Conservation (phyloP, 2,113 vertebrate genomes). For the Atractosteus spatula region DNA sequence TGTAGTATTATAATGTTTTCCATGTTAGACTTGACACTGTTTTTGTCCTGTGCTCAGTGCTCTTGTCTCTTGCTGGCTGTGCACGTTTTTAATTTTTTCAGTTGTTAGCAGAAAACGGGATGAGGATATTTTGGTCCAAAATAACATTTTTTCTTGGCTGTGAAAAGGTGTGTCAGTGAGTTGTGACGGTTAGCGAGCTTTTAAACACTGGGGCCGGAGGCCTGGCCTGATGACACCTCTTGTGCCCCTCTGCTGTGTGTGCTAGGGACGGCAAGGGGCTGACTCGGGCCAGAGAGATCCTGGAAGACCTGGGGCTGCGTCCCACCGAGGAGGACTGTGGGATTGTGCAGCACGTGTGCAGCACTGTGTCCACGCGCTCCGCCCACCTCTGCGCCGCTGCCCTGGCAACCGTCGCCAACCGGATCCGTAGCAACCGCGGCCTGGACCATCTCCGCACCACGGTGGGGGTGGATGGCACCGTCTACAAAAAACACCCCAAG, state of each 20-base stretch:
- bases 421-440: slow-evolving; percentile 57
- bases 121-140: too few species aligned
- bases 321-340: slow-evolving; percentile 43
- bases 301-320: slow-evolving; percentile 60
- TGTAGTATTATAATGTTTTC: too few species aligned
- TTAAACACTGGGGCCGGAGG: too few species aligned
- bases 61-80: fast-evolving
- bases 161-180: too few species aligned
- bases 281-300: slow-evolving; percentile 24
- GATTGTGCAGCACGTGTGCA: slow-evolving; percentile 64
- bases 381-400: slow-evolving; percentile 67
- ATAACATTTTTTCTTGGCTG: too few species aligned
- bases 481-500: slow-evolving; percentile 62
- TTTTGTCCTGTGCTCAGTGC: slow-evolving; percentile 18
- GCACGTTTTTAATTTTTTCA: not conserved
- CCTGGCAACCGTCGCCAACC: slow-evolving; percentile 68
- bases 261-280: slow-evolving; percentile 40
- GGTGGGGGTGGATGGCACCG: slow-evolving; percentile 69
- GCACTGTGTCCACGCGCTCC: slow-evolving; percentile 55
- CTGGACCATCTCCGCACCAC: slow-evolving; percentile 43
- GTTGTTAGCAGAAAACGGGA: too few species aligned
- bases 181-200: too few species aligned
- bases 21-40: too few species aligned
- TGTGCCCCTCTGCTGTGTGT: not conserved
- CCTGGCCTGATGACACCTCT: too few species aligned